Base-by-base conservation (phyloP, 2,797 vertebrate genomes). In the Ispidina picta region DNA sequence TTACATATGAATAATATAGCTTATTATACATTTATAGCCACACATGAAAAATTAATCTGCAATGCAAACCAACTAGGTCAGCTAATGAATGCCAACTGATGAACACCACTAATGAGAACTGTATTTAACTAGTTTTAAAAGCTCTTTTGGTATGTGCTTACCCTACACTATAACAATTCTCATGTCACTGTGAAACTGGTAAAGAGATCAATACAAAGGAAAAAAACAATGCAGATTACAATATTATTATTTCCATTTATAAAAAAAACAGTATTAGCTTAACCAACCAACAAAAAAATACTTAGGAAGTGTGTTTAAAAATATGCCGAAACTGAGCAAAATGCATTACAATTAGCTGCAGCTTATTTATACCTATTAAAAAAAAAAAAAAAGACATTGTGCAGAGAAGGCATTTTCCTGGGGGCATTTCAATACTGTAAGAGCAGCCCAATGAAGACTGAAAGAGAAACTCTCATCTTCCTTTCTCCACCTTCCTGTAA, bases 41-140 rank as follows among this genome's bases (percentile, higher is more conserved):
- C 64, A 56, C 26, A 35, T 37, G 11, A 56, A 90, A 82, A 82
- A 79, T 63, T 75, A 73, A 92, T 88, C 89, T 94, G 81, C 78
- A 89, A 77, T 68, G 69, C 84, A 93, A 83, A 93, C 25, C 75
- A 90, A 12, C 37, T 64, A 28, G 69, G 49, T 64, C 31, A 92
- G 56, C 49, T 79, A 85, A 49, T 1, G 1, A 87, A 85, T 68
- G 76, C 44, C 44, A 86, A 33, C 15, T 52, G n/a, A 90, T 29
- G 37, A 91, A 78, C 49, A 66, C 8, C 5, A 7, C 69, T 86
- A 89, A 70, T 63, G 63, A 84, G 44, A 83, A 76, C 8, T 37
- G 2, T 43, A 56, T 22, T 86, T 76, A 79, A 73, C 8, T 73
- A 9, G 3, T 41, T 86, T 39, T 0, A 7, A 72, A 89, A 73